Conservation (phyloP, 2,888 invertebrate species). For the Agriopis marginaria region DNA sequence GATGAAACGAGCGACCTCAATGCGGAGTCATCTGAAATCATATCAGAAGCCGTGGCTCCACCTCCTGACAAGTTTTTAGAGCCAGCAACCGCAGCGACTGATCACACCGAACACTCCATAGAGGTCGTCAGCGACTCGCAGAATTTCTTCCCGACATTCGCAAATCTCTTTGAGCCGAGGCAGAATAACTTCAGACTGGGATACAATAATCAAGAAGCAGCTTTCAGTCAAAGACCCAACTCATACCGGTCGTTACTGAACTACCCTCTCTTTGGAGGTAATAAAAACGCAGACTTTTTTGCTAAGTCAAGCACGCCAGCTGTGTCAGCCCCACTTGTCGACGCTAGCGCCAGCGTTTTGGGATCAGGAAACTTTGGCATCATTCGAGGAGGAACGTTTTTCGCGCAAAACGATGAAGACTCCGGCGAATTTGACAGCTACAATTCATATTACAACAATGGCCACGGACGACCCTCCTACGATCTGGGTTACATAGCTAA, state of each 20-base stretch:
- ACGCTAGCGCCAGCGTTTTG: constrained; percentile 88
- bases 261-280: constrained; percentile 76
- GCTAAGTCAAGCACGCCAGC: constrained; percentile 70
- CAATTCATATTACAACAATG: constrained; percentile 88
- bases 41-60: constrained; percentile 75
- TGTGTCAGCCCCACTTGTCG: constrained; percentile 72
- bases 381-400: constrained; percentile 94
- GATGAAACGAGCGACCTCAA: constrained; percentile 74
- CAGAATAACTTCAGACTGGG: constrained; percentile 86
- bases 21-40: constrained; percentile 81
- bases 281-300: constrained; percentile 72
- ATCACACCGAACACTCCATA: constrained; percentile 79
- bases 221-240: constrained; percentile 87
- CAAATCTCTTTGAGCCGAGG: constrained; percentile 87
- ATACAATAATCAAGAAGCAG: constrained; percentile 86
- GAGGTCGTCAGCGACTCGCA: constrained; percentile 87
- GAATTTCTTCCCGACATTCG: constrained; percentile 92
- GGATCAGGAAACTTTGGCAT: constrained; percentile 96
- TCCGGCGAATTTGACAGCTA: constrained; percentile 83
- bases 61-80: constrained; percentile 65
- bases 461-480: constrained; percentile 90
- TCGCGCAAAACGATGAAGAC: constrained; percentile 90
- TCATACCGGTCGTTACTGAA: constrained; percentile 80
- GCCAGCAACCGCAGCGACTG: constrained; percentile 62
- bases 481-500: constrained; percentile 88